These are phyloP conservation scores for Pseudococcus longispinus DNA, from an alignment of 2,888 invertebrate genomes.

Conservation along the genomic window DNA sequence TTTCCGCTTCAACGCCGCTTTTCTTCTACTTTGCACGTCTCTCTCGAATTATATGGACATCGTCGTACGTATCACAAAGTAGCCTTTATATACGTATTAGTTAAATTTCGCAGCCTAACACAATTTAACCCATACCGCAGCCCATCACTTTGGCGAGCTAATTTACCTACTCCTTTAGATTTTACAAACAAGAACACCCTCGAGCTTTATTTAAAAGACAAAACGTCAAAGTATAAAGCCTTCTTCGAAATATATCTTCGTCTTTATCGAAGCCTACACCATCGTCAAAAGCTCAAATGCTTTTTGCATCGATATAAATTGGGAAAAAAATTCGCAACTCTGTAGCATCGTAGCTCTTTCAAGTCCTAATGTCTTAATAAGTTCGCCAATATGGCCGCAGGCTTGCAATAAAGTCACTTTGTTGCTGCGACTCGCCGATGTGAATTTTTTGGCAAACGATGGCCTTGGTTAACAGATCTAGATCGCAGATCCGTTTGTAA, in stretches of 20 bases:
- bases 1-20: constrained; percentile 11
- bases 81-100: neutral
- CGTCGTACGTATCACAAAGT: neutral
- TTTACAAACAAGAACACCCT: neutral
- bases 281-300: neutral
- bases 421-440: neutral
- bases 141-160: neutral
- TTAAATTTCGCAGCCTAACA: neutral
- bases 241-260: neutral
- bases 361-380: neutral
- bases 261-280: neutral
- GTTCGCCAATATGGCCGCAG: neutral
- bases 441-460: neutral
- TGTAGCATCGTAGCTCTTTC: no score
- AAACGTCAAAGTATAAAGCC: neutral
- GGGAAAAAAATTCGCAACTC: neutral
- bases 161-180: neutral
- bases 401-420: neutral
- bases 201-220: neutral
- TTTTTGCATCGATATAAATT: neutral
- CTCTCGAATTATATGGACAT: neutral
- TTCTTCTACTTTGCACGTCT: neutral
- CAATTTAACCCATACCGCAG: neutral
- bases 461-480: neutral
- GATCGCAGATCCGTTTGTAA: neutral